phyloP scores from a whole-genome alignment of 2,797 vertebrate genomes.

The Huso huso region DNA sequence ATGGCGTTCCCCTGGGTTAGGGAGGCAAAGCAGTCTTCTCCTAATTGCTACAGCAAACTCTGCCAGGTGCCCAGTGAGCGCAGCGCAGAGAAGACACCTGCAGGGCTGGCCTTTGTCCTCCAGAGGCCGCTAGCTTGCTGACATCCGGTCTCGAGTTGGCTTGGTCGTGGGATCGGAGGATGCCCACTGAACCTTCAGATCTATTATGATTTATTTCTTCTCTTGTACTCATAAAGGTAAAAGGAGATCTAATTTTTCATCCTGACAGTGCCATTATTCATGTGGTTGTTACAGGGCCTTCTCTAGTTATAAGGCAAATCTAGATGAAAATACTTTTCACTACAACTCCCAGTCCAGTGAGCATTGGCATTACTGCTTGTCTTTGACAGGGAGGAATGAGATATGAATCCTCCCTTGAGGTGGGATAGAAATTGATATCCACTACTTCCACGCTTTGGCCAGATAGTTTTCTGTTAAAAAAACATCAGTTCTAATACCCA shows the following conservation, averaged over 20 bases:
- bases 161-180: too few species aligned
- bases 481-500: not conserved
- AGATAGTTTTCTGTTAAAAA: slow-evolving; percentile 34
- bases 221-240: slow-evolving; percentile 62
- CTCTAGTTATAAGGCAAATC: slow-evolving; percentile 58
- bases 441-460: slow-evolving; percentile 41
- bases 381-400: slow-evolving; percentile 59
- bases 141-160: too few species aligned
- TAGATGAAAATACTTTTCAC: slow-evolving; percentile 34
- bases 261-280: slow-evolving; percentile 68
- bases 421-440: slow-evolving; percentile 57
- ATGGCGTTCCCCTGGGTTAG: too few species aligned
- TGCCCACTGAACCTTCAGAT: too few species aligned
- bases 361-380: not conserved
- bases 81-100: too few species aligned
- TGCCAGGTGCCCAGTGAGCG: too few species aligned
- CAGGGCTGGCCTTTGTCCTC: too few species aligned
- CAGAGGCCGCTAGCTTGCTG: too few species aligned
- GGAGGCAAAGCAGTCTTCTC: too few species aligned
- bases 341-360: slow-evolving; percentile 29
- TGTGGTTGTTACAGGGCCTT: slow-evolving; percentile 57
- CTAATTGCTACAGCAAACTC: too few species aligned
- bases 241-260: slow-evolving; percentile 69
- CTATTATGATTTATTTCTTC: slow-evolving; percentile 57
- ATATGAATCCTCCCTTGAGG: slow-evolving; percentile 39